Conservation (phyloP, 2,888 invertebrate species). For the Brachyptera putata region DNA sequence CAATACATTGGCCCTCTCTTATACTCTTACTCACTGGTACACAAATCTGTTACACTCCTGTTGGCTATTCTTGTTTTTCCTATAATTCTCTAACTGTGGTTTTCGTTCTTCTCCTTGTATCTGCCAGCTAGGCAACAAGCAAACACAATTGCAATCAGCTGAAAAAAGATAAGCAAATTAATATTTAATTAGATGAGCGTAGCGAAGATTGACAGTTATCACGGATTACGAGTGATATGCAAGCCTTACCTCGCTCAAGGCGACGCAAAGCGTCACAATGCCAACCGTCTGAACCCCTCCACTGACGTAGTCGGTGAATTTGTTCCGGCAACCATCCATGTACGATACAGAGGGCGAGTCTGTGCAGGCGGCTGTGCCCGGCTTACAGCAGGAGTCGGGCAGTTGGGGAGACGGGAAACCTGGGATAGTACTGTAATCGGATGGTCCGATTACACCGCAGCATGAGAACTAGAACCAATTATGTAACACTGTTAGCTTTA, state of each 20-base stretch:
- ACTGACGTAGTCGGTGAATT: background rate
- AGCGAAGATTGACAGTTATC: too few species aligned
- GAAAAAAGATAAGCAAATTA: too few species aligned
- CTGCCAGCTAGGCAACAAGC: background rate
- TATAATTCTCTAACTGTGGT: too few species aligned
- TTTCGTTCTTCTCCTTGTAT: background rate
- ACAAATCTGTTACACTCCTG: too few species aligned
- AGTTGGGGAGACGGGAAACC: background rate
- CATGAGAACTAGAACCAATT: background rate
- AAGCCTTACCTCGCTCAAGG: conserved; percentile 5
- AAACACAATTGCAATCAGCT: background rate
- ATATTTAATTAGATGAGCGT: too few species aligned
- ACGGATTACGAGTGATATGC: too few species aligned
- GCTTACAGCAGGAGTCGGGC: background rate
- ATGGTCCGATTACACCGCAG: background rate
- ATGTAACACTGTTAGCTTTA: too few species aligned
- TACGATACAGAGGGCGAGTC: background rate
- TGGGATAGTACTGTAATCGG: background rate
- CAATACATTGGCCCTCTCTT: too few species aligned
- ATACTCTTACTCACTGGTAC: too few species aligned
- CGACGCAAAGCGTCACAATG: background rate
- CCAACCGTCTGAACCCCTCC: background rate
- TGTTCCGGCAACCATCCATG: background rate
- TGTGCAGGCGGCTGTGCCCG: background rate
- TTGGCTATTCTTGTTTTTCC: too few species aligned